phyloP scores from a whole-genome alignment of 2,113 vertebrate genomes.

The Salvelinus fontinalis region DNA sequence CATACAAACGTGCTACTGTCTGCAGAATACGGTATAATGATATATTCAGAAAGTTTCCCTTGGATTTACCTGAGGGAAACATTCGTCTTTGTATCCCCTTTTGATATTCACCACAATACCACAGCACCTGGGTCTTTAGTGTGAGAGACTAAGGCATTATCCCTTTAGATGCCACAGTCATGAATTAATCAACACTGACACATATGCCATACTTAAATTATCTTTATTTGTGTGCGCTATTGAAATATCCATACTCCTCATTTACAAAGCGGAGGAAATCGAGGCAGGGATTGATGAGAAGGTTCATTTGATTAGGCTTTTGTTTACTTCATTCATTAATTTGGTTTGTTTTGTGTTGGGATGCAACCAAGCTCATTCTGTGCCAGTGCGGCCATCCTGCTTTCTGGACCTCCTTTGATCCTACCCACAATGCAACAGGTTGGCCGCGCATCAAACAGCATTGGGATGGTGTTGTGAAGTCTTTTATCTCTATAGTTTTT shows the following conservation, averaged over 20 bases:
- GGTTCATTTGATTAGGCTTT: constrained; percentile 20
- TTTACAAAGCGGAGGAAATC: constrained; percentile 18
- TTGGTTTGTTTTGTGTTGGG: not conserved
- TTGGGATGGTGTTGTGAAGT: not conserved
- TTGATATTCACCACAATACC: no score
- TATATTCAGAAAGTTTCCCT: not conserved
- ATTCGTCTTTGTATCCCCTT: no score
- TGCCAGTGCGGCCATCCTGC: not conserved
- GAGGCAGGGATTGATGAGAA: not conserved
- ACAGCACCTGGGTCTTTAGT: not conserved
- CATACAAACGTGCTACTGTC: no score
- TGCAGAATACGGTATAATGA: no score
- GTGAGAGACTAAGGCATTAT: not conserved
- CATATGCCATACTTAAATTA: not conserved
- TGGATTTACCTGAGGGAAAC: no score
- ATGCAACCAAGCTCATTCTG: not conserved
- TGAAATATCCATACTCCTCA: constrained; percentile 38
- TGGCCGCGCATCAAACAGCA: not conserved
- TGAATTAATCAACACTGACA: constrained; percentile 6
- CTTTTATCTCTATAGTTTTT: not conserved
- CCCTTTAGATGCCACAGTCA: not conserved
- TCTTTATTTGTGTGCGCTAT: constrained; percentile 41
- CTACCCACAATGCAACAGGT: not conserved
- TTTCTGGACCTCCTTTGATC: not conserved
- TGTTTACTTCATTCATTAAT: constrained; percentile 4